A percentile compares a stretch with the other conserved stretches of the same genome.
Evolutionary conservation across 2,888 invertebrate genomes (phyloP).

Genomic region (Cheilosia variabilis): DNA sequence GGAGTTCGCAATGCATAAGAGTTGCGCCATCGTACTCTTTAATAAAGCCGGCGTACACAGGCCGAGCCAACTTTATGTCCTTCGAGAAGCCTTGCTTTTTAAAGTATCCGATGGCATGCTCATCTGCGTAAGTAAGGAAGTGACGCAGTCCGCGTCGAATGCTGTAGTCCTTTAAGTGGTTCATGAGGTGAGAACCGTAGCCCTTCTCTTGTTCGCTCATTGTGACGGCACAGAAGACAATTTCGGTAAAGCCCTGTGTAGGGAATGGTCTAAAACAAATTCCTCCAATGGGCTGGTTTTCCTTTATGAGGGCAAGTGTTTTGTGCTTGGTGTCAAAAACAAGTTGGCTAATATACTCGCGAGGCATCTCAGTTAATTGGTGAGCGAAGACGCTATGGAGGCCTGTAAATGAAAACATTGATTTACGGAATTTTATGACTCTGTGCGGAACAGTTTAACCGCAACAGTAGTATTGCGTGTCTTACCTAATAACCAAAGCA

Average conservation of each 20-base stretch:
- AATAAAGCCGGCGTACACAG: slow-evolving; percentile 94
- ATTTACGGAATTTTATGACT: no score
- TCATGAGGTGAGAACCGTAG: slow-evolving; percentile 98
- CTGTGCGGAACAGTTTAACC: no score
- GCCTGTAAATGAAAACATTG: slow-evolving; percentile 79
- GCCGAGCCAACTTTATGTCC: slow-evolving; percentile 91
- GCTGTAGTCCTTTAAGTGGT: slow-evolving; percentile 97
- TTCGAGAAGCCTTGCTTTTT: slow-evolving; percentile 97
- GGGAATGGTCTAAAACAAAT: slow-evolving; percentile 97
- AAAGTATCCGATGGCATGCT: slow-evolving; percentile 96
- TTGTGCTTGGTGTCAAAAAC: slow-evolving; percentile 96
- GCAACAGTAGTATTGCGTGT: no score
- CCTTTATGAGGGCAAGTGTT: slow-evolving; percentile 93
- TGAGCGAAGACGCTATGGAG: slow-evolving; percentile 96
- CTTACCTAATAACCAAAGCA: slow-evolving; percentile 88
- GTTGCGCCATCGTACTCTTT: slow-evolving; percentile 98
- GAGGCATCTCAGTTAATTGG: slow-evolving; percentile 97
- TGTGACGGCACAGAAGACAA: slow-evolving; percentile 98
- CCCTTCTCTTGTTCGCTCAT: slow-evolving; percentile 97
- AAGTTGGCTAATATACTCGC: slow-evolving; percentile 95
- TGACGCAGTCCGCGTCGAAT: slow-evolving; percentile 93
- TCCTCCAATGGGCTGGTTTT: slow-evolving; percentile 95
- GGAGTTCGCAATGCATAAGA: slow-evolving; percentile 97
- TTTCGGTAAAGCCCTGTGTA: slow-evolving; percentile 96
- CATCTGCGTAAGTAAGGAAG: slow-evolving; percentile 97